These are phyloP conservation scores for Montipora efflorescens DNA, from an alignment of 64 coral and sea anemone genomes.

Conservation along the genomic window DNA sequence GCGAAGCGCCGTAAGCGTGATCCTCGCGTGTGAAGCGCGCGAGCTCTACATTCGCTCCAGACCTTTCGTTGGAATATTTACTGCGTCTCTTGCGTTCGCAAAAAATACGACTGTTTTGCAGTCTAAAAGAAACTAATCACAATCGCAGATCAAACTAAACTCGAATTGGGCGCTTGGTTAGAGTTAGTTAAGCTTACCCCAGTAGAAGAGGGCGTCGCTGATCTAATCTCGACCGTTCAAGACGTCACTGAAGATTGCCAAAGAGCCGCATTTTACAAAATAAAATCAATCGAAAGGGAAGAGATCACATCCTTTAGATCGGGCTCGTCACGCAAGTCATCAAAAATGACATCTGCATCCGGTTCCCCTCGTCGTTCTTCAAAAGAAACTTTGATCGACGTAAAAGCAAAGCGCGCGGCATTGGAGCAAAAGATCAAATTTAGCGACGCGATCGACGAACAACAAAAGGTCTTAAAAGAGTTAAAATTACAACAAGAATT, in stretches of 20 bases:
- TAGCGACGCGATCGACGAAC: slow-evolving; percentile 45
- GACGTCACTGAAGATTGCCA: slow-evolving; percentile 5
- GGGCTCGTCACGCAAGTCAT: not conserved
- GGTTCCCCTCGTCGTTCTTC: not conserved
- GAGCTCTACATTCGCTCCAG: no score
- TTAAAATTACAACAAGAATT: slow-evolving; percentile 56
- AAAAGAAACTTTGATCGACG: slow-evolving; percentile 1
- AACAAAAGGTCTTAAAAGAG: slow-evolving; percentile 31
- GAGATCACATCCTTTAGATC: not conserved
- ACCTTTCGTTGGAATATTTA: no score
- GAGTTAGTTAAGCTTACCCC: slow-evolving; percentile 11
- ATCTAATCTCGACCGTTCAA: slow-evolving; percentile 13
- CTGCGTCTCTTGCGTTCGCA: no score
- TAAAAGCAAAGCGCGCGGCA: slow-evolving; percentile 53
- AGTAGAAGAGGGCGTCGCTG: not conserved
- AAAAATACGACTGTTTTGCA: no score
- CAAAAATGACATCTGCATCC: not conserved
- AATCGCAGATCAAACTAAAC: not conserved
- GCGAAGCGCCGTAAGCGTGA: no score
- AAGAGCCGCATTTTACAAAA: slow-evolving; percentile 12
- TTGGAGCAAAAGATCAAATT: slow-evolving; percentile 58
- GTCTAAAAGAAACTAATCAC: not conserved
- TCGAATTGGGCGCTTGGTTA: slow-evolving; percentile 16
- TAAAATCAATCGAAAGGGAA: slow-evolving; percentile 2
- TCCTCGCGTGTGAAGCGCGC: no score